These are phyloP conservation scores for Drosophila robusta DNA, from an alignment of 2,888 invertebrate species.

Conservation along the genomic window DNA sequence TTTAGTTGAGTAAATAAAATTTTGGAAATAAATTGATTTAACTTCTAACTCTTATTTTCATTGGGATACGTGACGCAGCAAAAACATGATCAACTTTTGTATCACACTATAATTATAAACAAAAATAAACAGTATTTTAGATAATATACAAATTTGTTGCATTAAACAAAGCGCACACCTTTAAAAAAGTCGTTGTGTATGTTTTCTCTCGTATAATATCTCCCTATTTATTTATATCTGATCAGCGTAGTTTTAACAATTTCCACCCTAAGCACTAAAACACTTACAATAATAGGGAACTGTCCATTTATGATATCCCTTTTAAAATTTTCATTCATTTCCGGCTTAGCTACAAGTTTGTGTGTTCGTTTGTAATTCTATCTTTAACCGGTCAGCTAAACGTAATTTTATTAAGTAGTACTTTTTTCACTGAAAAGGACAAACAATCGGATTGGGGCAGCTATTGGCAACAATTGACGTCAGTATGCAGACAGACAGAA, in stretches of 20 bases:
- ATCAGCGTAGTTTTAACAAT: too few species aligned
- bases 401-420: not conserved
- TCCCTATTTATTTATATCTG: not conserved
- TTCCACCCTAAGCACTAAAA: too few species aligned
- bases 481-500: not conserved
- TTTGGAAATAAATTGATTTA: too few species aligned
- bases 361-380: not conserved
- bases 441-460: not conserved
- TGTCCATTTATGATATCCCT: not conserved
- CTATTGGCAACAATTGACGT: not conserved
- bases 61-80: too few species aligned
- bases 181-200: too few species aligned
- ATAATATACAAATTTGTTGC: too few species aligned
- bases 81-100: too few species aligned
- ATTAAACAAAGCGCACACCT: too few species aligned
- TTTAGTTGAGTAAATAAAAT: too few species aligned
- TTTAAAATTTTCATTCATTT: not conserved
- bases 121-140: too few species aligned
- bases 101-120: too few species aligned
- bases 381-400: not conserved
- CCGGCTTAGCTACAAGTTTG: not conserved
- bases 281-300: not conserved
- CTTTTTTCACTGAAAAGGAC: not conserved
- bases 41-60: too few species aligned
- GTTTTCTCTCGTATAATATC: not conserved